Evolutionary conservation across 2,113 vertebrate genomes (phyloP), one percentile per base, ranked within the genome.

Genomic region (Alligator sinensis): DNA sequence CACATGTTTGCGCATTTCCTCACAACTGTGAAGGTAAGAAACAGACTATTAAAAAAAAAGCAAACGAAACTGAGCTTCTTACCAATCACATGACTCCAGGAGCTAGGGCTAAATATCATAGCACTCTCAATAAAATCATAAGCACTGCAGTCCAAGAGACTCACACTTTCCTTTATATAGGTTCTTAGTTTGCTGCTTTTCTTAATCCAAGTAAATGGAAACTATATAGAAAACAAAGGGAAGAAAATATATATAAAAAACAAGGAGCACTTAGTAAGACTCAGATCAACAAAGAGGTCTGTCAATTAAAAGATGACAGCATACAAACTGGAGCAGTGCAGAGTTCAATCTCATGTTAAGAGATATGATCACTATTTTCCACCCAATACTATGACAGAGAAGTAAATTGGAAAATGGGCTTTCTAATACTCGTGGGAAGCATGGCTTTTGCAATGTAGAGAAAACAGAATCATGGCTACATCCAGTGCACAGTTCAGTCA

Each of bases 51-150:
- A 47, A 60, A 55, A 74, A n/a, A 28, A 10, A 61, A 61, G 17
- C 2, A 84, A 91, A 63, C 5, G 4, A 84, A 80, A 30, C 38
- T 0, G 1, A 82, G 38, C 25, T n/a, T 17, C 17, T 25, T 30
- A 47, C 4, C 30, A 3, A 60, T 21, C 74, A 78, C 0, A 0
- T 74, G 68, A 57, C 24, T 10, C 28, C 24, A 17, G 30, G 68
- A 19, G 78, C 24, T 0, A 1, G 7, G 78, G 55, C 11, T 22
- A 86, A 25, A 11, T 54, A 78, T 6, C 15, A 25, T 0, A 24
- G 74, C 21, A 24, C 54, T 77, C 55, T 11, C 16, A 63, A 22
- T 90, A 76, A 82, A 59, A 28, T 10, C 18, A 8, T 8, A 5
- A 88, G 70, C 27, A 77, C 55, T 55, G 61, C 34, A 62, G 76